These are phyloP conservation scores for Troglohyphantes excavatus DNA, from an alignment of 2,888 invertebrate species.

Conservation along the genomic window DNA sequence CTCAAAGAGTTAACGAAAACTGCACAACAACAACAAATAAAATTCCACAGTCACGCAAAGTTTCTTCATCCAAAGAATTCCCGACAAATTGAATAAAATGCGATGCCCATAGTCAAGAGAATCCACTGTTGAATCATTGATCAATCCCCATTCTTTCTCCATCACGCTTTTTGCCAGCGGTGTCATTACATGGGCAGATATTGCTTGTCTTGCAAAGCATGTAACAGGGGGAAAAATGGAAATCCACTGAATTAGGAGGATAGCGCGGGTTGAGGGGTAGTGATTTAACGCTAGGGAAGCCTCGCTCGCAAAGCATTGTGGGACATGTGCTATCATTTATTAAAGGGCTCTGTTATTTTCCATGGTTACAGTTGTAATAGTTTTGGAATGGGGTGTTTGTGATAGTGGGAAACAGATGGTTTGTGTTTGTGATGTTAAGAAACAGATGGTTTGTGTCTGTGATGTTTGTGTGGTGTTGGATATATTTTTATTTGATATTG, in stretches of 20 bases:
- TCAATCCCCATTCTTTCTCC: conserved; percentile 19
- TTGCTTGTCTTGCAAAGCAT: conserved; percentile 50
- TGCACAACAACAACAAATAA: too few species aligned
- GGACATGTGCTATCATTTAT: conserved; percentile 30
- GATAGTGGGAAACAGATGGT: too few species aligned
- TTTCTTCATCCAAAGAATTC: too few species aligned
- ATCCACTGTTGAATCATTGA: conserved; percentile 57
- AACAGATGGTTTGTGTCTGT: too few species aligned
- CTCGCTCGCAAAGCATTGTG: too few species aligned
- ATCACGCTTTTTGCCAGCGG: conserved; percentile 9
- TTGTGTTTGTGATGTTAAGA: too few species aligned
- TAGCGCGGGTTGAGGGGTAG: neutral
- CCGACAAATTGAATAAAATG: conserved; percentile 21
- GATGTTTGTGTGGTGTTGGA: too few species aligned
- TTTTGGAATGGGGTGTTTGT: conserved; percentile 3
- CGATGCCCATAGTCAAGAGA: neutral
- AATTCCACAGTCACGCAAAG: too few species aligned
- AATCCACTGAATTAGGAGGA: neutral
- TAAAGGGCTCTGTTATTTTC: conserved; percentile 42
- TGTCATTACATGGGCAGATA: conserved; percentile 42
- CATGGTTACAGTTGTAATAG: conserved; percentile 43
- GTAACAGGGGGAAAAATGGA: conserved; percentile 29
- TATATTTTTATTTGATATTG: too few species aligned
- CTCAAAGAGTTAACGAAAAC: too few species aligned
- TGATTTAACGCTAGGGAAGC: conserved; percentile 14